Conservation (phyloP, 2,113 vertebrate species). For the Salvator merianae region DNA sequence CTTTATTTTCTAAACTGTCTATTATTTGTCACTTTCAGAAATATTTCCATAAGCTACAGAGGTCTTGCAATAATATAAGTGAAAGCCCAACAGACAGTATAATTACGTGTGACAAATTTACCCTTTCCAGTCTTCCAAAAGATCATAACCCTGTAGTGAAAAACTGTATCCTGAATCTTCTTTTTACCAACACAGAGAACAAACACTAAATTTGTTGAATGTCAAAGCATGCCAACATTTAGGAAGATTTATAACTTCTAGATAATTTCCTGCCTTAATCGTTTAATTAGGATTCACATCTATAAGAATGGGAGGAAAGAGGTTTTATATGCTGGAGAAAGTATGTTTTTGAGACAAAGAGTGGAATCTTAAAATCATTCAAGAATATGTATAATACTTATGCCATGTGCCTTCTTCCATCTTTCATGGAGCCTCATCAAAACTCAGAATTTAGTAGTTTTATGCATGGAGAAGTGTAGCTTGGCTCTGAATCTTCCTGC, state of each 20-base stretch:
- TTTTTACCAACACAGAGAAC: neutral
- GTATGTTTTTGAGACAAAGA: neutral
- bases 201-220: neutral
- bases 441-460: no score
- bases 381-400: neutral
- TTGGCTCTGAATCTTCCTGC: no score
- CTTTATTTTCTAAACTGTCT: no score
- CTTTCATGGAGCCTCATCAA: no score
- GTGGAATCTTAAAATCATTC: no score
- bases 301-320: neutral
- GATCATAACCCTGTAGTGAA: neutral
- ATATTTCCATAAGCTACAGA: no score
- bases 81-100: no score
- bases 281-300: neutral
- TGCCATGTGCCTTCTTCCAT: no score
- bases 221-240: neutral
- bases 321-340: neutral
- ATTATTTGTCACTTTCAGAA: no score
- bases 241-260: neutral
- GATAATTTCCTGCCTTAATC: neutral
- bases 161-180: neutral
- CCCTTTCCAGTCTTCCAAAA: neutral
- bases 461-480: neutral
- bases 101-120: neutral
- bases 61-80: no score